These are phyloP conservation scores for Lymantria dispar DNA, from an alignment of 2,888 invertebrate genomes.

Conservation along the genomic window DNA sequence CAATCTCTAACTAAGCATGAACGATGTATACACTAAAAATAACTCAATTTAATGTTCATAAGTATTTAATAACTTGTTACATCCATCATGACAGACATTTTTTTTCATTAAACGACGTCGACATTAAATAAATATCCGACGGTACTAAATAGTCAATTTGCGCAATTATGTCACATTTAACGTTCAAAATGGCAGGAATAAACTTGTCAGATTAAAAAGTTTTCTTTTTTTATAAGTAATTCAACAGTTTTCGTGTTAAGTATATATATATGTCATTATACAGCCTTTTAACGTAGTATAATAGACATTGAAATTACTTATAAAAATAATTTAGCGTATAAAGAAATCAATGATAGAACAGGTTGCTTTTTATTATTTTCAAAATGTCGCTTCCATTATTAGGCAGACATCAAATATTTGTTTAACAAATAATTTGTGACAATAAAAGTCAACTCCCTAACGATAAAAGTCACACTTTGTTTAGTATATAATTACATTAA, in stretches of 20 bases:
- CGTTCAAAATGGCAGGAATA: conserved; percentile 15
- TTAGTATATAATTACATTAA: not conserved
- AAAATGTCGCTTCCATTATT: not conserved
- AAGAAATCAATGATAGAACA: too few relatives aligned
- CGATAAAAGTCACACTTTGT: conserved; percentile 1
- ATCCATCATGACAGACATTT: conserved; percentile 13
- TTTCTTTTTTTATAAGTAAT: not conserved
- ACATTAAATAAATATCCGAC: conserved; percentile 11
- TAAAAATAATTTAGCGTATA: too few relatives aligned
- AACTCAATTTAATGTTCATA: not conserved
- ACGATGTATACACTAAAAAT: not conserved
- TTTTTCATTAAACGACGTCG: conserved; percentile 23
- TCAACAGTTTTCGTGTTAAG: too few relatives aligned
- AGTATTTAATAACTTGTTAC: not conserved
- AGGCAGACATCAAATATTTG: not conserved
- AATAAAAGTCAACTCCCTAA: not conserved
- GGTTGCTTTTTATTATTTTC: too few relatives aligned
- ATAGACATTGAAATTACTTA: too few relatives aligned
- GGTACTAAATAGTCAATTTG: conserved; percentile 24
- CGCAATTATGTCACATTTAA: conserved; percentile 23
- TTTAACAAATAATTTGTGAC: not conserved
- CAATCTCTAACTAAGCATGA: too few relatives aligned
- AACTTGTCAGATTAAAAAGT: not conserved
- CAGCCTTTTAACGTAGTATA: too few relatives aligned
- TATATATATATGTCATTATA: too few relatives aligned